These are phyloP conservation scores for Adoxophyes honmai DNA, from an alignment of 1,140 invertebrate genomes.

Conservation along the genomic window DNA sequence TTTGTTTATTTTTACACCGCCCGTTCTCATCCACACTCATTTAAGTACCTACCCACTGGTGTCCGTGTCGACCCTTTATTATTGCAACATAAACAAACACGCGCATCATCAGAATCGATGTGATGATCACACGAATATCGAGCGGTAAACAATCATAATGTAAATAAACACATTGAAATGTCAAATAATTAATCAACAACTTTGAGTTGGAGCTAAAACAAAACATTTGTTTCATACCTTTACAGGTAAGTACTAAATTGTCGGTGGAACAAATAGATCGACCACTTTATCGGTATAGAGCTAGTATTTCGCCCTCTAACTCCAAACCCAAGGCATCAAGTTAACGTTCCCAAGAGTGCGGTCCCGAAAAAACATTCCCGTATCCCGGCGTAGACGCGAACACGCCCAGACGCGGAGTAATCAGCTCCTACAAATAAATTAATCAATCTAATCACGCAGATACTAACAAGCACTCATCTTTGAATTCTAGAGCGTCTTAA, in stretches of 20 bases:
- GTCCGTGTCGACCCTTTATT: not conserved
- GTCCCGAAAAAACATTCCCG: too few relatives aligned
- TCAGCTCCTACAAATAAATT: not conserved
- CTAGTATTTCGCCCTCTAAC: too few relatives aligned
- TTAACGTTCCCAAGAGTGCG: too few relatives aligned
- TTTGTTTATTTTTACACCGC: slow-evolving; percentile 2
- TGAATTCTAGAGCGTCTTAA: slow-evolving; percentile 27
- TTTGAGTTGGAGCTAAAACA: too few relatives aligned
- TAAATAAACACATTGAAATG: slow-evolving; percentile 9
- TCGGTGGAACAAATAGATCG: too few relatives aligned
- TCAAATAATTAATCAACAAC: not conserved
- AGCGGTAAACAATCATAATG: not conserved
- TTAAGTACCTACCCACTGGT: not conserved
- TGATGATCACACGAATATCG: slow-evolving; percentile 7
- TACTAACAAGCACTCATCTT: slow-evolving; percentile 19
- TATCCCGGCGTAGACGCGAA: too few relatives aligned
- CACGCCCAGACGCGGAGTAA: too few relatives aligned
- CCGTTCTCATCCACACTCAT: not conserved
- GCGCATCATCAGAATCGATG: not conserved
- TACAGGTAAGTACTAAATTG: too few relatives aligned
- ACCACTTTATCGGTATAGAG: too few relatives aligned
- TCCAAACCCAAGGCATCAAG: too few relatives aligned
- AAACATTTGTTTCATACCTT: too few relatives aligned
- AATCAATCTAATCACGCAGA: not conserved
- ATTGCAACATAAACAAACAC: slow-evolving; percentile 12